These are phyloP conservation scores for Paramisgurnus dabryanus DNA, from an alignment of 2,113 vertebrate species.

Conservation along the genomic window DNA sequence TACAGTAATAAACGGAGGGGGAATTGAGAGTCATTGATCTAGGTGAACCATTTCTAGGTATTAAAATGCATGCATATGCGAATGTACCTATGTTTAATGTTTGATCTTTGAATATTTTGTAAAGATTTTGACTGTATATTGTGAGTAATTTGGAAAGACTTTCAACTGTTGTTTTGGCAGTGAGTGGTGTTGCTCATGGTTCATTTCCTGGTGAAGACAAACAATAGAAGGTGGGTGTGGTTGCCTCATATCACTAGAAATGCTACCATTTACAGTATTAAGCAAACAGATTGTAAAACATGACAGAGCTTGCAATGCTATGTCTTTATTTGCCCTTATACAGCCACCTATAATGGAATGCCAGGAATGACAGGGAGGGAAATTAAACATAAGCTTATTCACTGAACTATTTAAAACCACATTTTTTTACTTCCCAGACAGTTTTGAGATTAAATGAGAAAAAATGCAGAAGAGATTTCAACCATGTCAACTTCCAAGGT, in stretches of 20 bases:
- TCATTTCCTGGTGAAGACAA: slow-evolving; percentile 25
- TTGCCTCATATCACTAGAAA: slow-evolving; percentile 16
- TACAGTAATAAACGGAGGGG: no score
- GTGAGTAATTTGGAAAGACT: neutral
- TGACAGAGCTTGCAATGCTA: slow-evolving; percentile 2
- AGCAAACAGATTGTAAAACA: neutral
- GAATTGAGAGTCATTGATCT: neutral
- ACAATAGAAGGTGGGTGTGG: slow-evolving; percentile 42
- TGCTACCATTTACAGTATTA: neutral
- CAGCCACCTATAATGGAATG: neutral
- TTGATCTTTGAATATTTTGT: neutral
- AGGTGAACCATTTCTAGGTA: neutral
- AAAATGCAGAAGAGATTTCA: no score
- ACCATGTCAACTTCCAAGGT: no score
- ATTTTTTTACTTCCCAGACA: no score
- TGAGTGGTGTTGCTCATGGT: slow-evolving; percentile 10
- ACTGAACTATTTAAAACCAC: neutral
- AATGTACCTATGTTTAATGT: no score
- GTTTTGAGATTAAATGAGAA: no score
- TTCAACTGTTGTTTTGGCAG: slow-evolving; percentile 3
- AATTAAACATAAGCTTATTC: neutral
- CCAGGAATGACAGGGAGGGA: neutral
- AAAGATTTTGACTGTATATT: neutral
- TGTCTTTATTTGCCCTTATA: neutral
- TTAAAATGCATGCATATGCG: no score